Evolutionary conservation across 1,140 invertebrate species (phyloP), one percentile per base, ranked within the genome.

Genomic region (Protaetia brevitarsis): DNA sequence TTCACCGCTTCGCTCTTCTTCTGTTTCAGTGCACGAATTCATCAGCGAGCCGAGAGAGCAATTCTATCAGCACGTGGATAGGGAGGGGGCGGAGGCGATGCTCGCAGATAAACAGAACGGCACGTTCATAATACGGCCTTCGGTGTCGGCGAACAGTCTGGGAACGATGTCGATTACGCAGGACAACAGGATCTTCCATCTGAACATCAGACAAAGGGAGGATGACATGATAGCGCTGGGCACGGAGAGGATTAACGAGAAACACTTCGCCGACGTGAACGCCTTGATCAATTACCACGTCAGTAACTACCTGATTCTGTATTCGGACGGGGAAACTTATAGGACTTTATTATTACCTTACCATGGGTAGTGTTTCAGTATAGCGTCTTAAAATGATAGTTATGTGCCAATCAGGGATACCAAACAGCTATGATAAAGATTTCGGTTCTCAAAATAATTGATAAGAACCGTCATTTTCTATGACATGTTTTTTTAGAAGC

Each of bases 251-350:
- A 51, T 34, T 31, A 74, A 75, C 56, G 76, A 78, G 59, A 74
- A 73, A 65, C 66, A 67, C 68, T 78, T 78, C 65, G 68, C 63
- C 28, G 70, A 72, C 63, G 16, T 78, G 56, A 70, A 77, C 66
- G 60, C 68, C 30, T 65, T 78, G 31, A 78, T 78, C 69, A 74
- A 77, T 70, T 78, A 77, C 65, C 75, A 78, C 66, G 66, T 78
- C 11, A 78, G 76, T 67, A 78, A 78, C 67, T 76, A 78, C 71
- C 71, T 78, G 51, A 68, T 76, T 41, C 69, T 78, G 37, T 76
- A 67, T 68, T 76, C 75, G 7, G 62, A 67, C 36, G 72, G 72
- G 31, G 66, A 64, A 34, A 73, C 56, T 13, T 69, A 57, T 26
- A 66, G 68, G 16, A 76, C 73, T 16, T 68, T 78, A 27, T 63